A percentile compares a stretch with the other conserved stretches of the same genome.
These are phyloP conservation scores for Dynastes tityus DNA, from an alignment of 2,888 invertebrate species.

Conservation along the genomic window DNA sequence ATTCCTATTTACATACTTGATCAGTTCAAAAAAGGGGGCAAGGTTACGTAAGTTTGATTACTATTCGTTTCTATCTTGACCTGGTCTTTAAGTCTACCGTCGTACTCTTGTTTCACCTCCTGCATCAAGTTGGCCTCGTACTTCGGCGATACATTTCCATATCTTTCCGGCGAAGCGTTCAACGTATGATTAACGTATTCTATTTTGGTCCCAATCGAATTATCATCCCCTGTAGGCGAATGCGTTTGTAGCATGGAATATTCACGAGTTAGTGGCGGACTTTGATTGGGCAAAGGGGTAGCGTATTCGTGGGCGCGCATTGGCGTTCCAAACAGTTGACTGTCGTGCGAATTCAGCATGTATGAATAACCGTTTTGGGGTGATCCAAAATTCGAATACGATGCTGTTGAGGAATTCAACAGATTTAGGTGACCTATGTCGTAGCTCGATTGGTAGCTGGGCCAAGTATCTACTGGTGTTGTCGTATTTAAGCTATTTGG, in stretches of 20 bases:
- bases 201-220: constrained; percentile 69
- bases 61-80: constrained; percentile 66
- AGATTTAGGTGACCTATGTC: constrained; percentile 84
- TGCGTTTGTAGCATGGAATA: constrained; percentile 79
- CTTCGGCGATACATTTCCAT: constrained; percentile 75
- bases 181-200: constrained; percentile 70
- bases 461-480: constrained; percentile 84
- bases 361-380: constrained; percentile 76
- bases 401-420: constrained; percentile 77
- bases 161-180: constrained; percentile 73
- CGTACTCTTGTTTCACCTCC: constrained; percentile 72
- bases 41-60: constrained; percentile 78
- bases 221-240: constrained; percentile 72
- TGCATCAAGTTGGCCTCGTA: constrained; percentile 74
- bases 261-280: constrained; percentile 77
- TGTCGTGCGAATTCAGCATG: constrained; percentile 82
- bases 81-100: constrained; percentile 66
- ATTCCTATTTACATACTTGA: constrained; percentile 44
- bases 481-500: constrained; percentile 68
- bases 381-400: constrained; percentile 78
- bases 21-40: constrained; percentile 86
- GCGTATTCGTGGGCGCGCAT: constrained; percentile 79
- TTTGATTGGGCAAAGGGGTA: constrained; percentile 73
- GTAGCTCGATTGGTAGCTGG: constrained; percentile 82
- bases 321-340: constrained; percentile 78